Evolutionary conservation across 2,888 invertebrate species (phyloP).

Genomic region (Euplexia lucipara): DNA sequence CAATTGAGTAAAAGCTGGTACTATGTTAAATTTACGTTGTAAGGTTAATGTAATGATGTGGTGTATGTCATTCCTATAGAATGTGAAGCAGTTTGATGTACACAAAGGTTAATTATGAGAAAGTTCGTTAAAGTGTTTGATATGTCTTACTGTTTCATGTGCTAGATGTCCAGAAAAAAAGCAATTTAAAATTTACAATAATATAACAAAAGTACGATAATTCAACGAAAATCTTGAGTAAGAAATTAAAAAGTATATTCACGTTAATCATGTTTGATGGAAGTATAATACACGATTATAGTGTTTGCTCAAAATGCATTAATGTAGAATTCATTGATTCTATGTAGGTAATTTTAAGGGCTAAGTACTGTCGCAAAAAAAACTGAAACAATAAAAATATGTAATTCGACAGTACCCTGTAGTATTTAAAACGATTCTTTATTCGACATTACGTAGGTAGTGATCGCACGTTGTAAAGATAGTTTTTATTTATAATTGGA

Average conservation of each 20-base stretch:
- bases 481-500: conserved; percentile 34
- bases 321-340: conserved; percentile 43
- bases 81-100: conserved; percentile 42
- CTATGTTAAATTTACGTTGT: conserved; percentile 43
- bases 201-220: conserved; percentile 66
- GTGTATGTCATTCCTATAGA: conserved; percentile 11
- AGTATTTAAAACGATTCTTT: conserved; percentile 31
- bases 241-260: conserved; percentile 60
- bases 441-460: conserved; percentile 52
- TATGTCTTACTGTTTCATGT: conserved; percentile 44
- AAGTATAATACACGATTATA: conserved; percentile 56
- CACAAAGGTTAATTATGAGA: not conserved
- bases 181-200: conserved; percentile 32
- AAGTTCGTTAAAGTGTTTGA: not conserved
- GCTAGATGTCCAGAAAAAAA: conserved; percentile 7
- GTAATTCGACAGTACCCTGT: conserved; percentile 35
- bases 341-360: conserved; percentile 31
- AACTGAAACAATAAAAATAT: conserved; percentile 7
- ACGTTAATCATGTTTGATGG: conserved; percentile 58
- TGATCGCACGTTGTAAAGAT: conserved; percentile 45
- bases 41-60: conserved; percentile 31
- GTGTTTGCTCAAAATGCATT: conserved; percentile 66
- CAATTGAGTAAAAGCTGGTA: conserved; percentile 38
- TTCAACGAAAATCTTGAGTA: conserved; percentile 69
- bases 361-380: conserved; percentile 46